phyloP scores from a whole-genome alignment of 2,888 invertebrate genomes.

The Palloptera scutellata region DNA sequence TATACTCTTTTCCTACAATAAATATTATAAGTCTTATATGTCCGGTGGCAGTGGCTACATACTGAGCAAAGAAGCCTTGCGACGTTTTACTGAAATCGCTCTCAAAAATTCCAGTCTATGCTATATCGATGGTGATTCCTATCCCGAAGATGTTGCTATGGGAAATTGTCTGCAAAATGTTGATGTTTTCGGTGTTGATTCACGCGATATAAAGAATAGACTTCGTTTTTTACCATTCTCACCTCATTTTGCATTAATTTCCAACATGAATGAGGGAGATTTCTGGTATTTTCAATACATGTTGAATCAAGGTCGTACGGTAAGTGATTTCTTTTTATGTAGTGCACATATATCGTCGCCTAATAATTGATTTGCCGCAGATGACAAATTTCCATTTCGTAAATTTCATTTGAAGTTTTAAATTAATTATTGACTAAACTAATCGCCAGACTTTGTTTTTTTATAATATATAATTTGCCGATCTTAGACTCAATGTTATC shows the following conservation, averaged over 20 bases:
- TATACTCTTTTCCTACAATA: too few species aligned
- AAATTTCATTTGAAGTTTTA: too few species aligned
- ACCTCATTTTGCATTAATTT: conserved; percentile 90
- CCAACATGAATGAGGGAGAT: conserved; percentile 76
- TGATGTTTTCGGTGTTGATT: conserved; percentile 86
- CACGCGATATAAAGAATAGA: conserved; percentile 82
- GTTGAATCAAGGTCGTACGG: conserved; percentile 83
- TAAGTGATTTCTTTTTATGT: conserved; percentile 58
- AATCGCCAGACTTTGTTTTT: too few species aligned
- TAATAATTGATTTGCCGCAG: too few species aligned
- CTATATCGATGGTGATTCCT: conserved; percentile 66
- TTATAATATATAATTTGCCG: too few species aligned
- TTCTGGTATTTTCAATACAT: conserved; percentile 92
- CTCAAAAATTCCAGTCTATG: conserved; percentile 70
- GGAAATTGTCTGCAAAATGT: conserved; percentile 81
- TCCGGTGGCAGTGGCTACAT: conserved; percentile 93
- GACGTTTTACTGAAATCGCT: conserved; percentile 76
- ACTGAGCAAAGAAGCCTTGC: conserved; percentile 78
- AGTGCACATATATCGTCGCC: too few species aligned
- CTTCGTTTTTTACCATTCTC: conserved; percentile 93
- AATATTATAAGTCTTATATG: conserved; percentile 75
- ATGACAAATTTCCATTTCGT: too few species aligned
- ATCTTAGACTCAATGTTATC: too few species aligned
- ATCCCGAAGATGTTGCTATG: conserved; percentile 52
- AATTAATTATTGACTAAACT: too few species aligned